Conservation (phyloP, 2,113 vertebrate genomes). For the Cyphotilapia sp. region DNA sequence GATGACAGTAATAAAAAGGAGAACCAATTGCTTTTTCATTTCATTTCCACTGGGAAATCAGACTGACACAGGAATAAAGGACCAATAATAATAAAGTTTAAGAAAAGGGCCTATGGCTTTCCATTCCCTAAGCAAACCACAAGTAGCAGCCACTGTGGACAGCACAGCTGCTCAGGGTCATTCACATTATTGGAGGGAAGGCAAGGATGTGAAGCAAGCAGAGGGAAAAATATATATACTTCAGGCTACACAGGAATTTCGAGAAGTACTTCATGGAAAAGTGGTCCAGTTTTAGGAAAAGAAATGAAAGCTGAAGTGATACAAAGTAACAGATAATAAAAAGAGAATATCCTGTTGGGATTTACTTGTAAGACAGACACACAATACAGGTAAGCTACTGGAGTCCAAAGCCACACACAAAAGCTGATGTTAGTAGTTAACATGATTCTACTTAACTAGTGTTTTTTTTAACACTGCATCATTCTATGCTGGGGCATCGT, state of each 20-base stretch:
- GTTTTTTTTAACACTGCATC: constrained; percentile 39
- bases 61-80: constrained; percentile 65
- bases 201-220: not conserved
- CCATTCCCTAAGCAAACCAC: constrained; percentile 59
- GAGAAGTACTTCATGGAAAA: not conserved
- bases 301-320: not conserved
- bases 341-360: not conserved
- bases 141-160: constrained; percentile 38
- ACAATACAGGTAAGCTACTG: not conserved
- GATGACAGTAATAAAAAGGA: constrained; percentile 75
- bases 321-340: not conserved
- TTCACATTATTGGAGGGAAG: constrained; percentile 39
- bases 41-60: constrained; percentile 74
- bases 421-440: constrained; percentile 31
- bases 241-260: not conserved
- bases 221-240: not conserved
- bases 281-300: not conserved
- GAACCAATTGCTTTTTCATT: constrained; percentile 71
- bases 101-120: constrained; percentile 66
- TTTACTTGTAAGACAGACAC: not conserved
- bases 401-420: not conserved
- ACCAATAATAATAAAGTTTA: constrained; percentile 76
- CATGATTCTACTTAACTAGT: constrained; percentile 44
- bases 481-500: constrained; percentile 35
- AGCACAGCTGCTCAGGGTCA: constrained; percentile 42